phyloP scores from a whole-genome alignment of 2,888 invertebrate genomes.

The Nomada fabriciana region DNA sequence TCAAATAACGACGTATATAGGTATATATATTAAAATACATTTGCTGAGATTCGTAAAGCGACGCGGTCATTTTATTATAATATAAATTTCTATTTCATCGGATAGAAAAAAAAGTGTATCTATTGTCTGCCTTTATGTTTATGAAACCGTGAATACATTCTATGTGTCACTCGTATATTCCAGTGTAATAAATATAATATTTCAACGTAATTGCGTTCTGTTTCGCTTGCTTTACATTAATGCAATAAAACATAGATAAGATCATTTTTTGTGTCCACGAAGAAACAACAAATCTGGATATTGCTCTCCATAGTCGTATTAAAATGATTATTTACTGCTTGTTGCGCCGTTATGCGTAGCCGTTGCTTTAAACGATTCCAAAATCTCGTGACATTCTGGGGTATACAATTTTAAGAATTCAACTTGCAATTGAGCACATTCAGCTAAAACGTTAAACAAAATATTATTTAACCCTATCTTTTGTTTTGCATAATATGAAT shows the following conservation, averaged over 20 bases:
- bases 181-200: constrained; percentile 75
- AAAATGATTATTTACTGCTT: background rate
- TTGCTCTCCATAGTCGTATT: background rate
- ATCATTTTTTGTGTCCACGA: background rate
- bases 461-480: too few species aligned
- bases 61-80: constrained; percentile 17
- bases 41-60: background rate
- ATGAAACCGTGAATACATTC: constrained; percentile 49
- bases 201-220: constrained; percentile 62
- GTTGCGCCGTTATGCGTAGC: background rate
- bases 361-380: constrained; percentile 59
- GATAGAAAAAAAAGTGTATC: constrained; percentile 61
- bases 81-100: constrained; percentile 53
- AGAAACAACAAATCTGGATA: background rate
- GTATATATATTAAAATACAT: constrained; percentile 1
- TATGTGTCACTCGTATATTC: constrained; percentile 71
- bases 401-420: constrained; percentile 65
- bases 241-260: background rate
- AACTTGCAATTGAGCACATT: constrained; percentile 69
- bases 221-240: background rate
- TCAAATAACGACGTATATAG: background rate
- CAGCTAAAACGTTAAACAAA: constrained; percentile 58
- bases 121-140: constrained; percentile 69
- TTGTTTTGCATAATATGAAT: background rate
- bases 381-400: constrained; percentile 61